These are phyloP conservation scores for Argyrosomus japonicus DNA, from an alignment of 2,113 vertebrate genomes.

Conservation along the genomic window DNA sequence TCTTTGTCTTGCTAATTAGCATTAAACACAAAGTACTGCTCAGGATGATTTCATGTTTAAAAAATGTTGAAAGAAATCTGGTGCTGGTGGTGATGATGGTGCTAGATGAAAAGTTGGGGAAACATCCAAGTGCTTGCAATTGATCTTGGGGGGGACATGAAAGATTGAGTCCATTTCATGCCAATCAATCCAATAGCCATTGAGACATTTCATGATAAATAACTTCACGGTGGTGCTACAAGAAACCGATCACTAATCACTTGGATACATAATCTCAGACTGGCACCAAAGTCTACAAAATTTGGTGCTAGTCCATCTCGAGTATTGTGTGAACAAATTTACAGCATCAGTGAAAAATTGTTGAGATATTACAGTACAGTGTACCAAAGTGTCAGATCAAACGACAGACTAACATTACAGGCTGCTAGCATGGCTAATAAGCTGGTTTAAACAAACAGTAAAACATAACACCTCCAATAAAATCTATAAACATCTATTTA, in stretches of 20 bases:
- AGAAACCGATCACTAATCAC: too few species aligned
- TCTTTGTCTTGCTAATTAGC: neutral
- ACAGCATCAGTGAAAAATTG: too few species aligned
- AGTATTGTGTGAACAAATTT: too few species aligned
- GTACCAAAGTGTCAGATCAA: neutral
- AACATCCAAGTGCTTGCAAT: neutral
- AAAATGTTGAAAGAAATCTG: too few species aligned
- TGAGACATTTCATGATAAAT: neutral
- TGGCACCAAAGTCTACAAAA: too few species aligned
- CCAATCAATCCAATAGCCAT: neutral
- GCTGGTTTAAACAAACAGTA: neutral
- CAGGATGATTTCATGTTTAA: neutral
- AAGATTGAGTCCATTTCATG: neutral
- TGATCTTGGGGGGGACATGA: too few species aligned
- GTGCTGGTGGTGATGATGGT: neutral
- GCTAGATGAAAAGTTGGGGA: neutral
- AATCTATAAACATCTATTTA: neutral
- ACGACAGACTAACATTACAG: neutral
- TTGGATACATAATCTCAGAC: too few species aligned
- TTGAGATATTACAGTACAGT: neutral
- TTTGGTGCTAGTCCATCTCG: too few species aligned
- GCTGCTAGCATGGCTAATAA: neutral
- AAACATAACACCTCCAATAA: neutral
- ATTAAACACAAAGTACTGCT: neutral
- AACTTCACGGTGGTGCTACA: neutral